phyloP scores from a whole-genome alignment of 2,797 vertebrate genomes.

The Sarcoramphus papa region DNA sequence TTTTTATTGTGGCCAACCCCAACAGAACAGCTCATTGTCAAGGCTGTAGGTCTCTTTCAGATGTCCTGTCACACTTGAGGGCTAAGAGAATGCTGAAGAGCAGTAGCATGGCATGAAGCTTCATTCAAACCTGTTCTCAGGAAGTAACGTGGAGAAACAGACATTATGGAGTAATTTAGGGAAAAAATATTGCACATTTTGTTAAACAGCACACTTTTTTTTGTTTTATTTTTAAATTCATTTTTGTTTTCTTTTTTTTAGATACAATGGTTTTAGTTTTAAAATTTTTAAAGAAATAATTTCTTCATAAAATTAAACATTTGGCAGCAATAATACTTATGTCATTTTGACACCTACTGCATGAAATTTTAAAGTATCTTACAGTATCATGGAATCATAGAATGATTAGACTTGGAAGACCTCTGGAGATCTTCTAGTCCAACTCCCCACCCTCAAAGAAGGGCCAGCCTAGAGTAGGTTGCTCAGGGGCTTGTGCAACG shows the following conservation, averaged over 20 bases:
- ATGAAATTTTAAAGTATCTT: neutral
- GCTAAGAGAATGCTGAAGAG: neutral
- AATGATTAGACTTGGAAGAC: neutral
- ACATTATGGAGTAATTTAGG: neutral
- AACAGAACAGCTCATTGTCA: neutral
- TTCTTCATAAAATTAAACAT: neutral
- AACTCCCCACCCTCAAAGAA: neutral
- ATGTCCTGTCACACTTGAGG: neutral
- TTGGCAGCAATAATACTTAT: neutral
- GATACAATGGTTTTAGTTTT: neutral
- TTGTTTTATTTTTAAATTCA: neutral
- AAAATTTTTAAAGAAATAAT: neutral
- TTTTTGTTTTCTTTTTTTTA: neutral
- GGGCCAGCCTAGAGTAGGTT: neutral
- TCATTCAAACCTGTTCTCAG: neutral
- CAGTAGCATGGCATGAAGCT: neutral
- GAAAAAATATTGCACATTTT: neutral
- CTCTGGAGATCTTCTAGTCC: neutral
- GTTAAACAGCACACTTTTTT: neutral
- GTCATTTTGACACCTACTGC: neutral
- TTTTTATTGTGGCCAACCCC: neutral
- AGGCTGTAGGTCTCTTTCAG: neutral
- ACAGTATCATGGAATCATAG: neutral
- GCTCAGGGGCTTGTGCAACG: neutral
- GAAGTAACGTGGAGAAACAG: neutral